Evolutionary conservation across 2,113 vertebrate genomes (phyloP).

Genomic region (Stegastes partitus): DNA sequence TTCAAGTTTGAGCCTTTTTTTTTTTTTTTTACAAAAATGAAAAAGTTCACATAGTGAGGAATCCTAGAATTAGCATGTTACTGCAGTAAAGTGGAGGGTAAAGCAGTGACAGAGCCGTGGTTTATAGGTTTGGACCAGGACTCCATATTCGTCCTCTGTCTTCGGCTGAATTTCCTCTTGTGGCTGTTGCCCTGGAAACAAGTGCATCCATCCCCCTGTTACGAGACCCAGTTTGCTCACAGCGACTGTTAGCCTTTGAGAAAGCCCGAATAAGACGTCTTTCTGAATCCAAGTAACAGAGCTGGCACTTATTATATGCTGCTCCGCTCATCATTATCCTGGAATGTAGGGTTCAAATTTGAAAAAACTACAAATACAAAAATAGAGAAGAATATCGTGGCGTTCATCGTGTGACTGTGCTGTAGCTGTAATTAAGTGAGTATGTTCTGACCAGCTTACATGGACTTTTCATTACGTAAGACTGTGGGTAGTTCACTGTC

Average conservation of each 20-base stretch:
- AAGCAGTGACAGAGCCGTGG: background rate
- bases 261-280: slow-evolving; percentile 34
- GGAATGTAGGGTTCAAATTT: background rate
- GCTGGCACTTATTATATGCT: background rate
- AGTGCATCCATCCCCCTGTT: slow-evolving; percentile 53
- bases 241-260: slow-evolving; percentile 25
- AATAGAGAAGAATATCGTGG: background rate
- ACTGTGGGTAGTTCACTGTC: too few species aligned
- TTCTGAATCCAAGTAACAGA: slow-evolving; percentile 22
- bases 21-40: too few species aligned
- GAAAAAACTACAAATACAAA: background rate
- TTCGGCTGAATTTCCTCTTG: slow-evolving; percentile 25
- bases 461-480: too few species aligned
- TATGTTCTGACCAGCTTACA: too few species aligned
- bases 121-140: slow-evolving; percentile 1
- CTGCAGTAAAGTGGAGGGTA: too few species aligned
- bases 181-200: slow-evolving; percentile 75
- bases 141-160: slow-evolving; percentile 10
- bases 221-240: slow-evolving; percentile 59
- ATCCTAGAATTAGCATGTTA: background rate
- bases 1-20: too few species aligned
- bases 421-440: background rate
- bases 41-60: too few species aligned
- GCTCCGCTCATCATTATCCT: background rate
- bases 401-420: too few species aligned